Evolutionary conservation across 2,888 invertebrate genomes (phyloP).

Genomic region (Bimastos eiseni): DNA sequence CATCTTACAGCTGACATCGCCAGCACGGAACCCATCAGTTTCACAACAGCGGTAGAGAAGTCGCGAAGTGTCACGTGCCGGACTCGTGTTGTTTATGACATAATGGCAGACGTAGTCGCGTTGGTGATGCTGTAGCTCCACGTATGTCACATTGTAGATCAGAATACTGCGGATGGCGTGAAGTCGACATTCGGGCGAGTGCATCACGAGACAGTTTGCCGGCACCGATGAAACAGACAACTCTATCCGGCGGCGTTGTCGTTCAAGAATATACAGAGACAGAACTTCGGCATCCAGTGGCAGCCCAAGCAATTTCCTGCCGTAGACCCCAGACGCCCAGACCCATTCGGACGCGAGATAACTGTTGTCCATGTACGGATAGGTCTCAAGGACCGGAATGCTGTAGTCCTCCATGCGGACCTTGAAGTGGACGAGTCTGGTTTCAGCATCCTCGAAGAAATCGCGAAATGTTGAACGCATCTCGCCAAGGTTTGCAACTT

Average conservation of each 20-base stretch:
- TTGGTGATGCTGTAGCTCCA: slow-evolving; percentile 34
- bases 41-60: slow-evolving; percentile 45
- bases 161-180: slow-evolving; percentile 41
- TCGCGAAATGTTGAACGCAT: slow-evolving; percentile 8
- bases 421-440: slow-evolving; percentile 42
- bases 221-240: slow-evolving; percentile 37
- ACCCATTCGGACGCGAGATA: slow-evolving; percentile 43
- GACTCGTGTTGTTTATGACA: slow-evolving; percentile 37
- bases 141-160: slow-evolving; percentile 41
- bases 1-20: slow-evolving; percentile 36
- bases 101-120: slow-evolving; percentile 44
- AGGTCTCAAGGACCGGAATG: slow-evolving; percentile 42
- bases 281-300: slow-evolving; percentile 46
- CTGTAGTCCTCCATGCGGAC: slow-evolving; percentile 41
- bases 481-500: background rate
- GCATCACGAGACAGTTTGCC: slow-evolving; percentile 39
- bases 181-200: slow-evolving; percentile 44
- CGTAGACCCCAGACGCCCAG: slow-evolving; percentile 42
- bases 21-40: slow-evolving; percentile 38
- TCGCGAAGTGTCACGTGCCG: slow-evolving; percentile 29
- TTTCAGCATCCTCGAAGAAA: background rate
- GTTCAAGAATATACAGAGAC: slow-evolving; percentile 43
- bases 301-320: slow-evolving; percentile 44
- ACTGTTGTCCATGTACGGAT: slow-evolving; percentile 45
- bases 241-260: slow-evolving; percentile 34